phyloP scores from a whole-genome alignment of 2,888 invertebrate genomes.

The Pachycephus smyrnensis region DNA sequence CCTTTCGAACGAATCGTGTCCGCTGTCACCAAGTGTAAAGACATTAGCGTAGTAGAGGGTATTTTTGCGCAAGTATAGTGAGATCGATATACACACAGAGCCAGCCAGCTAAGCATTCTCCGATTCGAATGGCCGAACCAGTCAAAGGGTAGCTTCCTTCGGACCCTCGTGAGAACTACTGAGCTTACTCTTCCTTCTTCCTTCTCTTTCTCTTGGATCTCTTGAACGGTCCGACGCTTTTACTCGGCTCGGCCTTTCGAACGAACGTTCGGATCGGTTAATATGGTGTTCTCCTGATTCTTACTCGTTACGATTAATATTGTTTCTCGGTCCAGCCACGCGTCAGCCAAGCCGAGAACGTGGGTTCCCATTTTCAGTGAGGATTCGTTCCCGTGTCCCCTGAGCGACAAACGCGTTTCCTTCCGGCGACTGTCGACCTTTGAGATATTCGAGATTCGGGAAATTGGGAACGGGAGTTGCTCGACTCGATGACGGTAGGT shows the following conservation, averaged over 20 bases:
- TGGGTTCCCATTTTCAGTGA: conserved; percentile 14
- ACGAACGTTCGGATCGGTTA: conserved; percentile 51
- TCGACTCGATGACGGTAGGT: conserved; percentile 64
- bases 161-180: background rate
- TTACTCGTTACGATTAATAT: conserved; percentile 57
- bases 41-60: conserved; percentile 45
- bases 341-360: conserved; percentile 54
- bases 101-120: conserved; percentile 63
- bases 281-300: conserved; percentile 52
- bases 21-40: conserved; percentile 52
- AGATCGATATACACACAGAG: conserved; percentile 61
- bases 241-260: conserved; percentile 41
- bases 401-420: background rate
- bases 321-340: conserved; percentile 68
- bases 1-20: conserved; percentile 51
- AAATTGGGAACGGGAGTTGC: conserved; percentile 12
- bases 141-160: background rate
- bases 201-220: background rate
- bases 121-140: conserved; percentile 51
- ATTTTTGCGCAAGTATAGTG: conserved; percentile 29
- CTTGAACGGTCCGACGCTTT: background rate
- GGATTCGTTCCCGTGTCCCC: background rate
- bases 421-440: background rate
- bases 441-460: background rate
- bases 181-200: too few species aligned